These are phyloP conservation scores for Lophius piscatorius DNA, from an alignment of 2,113 vertebrate genomes.

Conservation along the genomic window DNA sequence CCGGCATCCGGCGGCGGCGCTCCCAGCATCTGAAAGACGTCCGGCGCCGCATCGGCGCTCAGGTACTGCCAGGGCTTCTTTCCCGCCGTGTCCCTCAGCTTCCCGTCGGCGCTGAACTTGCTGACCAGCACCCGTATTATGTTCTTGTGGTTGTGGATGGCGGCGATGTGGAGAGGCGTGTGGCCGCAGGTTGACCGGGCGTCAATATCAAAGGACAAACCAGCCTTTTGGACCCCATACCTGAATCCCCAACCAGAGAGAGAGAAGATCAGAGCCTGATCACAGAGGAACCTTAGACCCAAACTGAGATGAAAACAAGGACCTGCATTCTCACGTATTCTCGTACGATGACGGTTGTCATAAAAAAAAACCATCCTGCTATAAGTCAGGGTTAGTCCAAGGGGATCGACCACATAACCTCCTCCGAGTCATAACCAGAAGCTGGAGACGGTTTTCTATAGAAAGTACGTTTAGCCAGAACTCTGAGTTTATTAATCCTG, in stretches of 20 bases:
- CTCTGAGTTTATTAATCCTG: too few relatives aligned
- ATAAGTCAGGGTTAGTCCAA: too few relatives aligned
- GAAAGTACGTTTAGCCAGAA: too few relatives aligned
- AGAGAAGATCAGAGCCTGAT: neutral
- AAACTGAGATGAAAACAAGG: too few relatives aligned
- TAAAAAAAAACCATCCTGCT: too few relatives aligned
- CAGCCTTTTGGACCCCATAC: slow-evolving; percentile 72
- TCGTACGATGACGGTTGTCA: too few relatives aligned
- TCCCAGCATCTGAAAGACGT: slow-evolving; percentile 86
- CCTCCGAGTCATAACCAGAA: too few relatives aligned
- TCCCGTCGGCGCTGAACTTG: slow-evolving; percentile 83
- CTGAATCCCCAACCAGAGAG: slow-evolving; percentile 33
- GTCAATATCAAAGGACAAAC: slow-evolving; percentile 83
- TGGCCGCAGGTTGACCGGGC: slow-evolving; percentile 85
- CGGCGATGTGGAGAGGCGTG: slow-evolving; percentile 91
- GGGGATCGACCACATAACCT: too few relatives aligned
- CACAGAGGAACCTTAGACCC: neutral
- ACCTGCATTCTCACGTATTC: too few relatives aligned
- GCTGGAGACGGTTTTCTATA: too few relatives aligned
- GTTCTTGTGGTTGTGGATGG: slow-evolving; percentile 87
- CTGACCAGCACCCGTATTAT: slow-evolving; percentile 87
- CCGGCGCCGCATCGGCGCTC: slow-evolving; percentile 55
- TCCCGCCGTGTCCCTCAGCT: slow-evolving; percentile 85
- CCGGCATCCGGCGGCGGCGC: slow-evolving; percentile 66
- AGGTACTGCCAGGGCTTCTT: slow-evolving; percentile 93